phyloP scores from a whole-genome alignment of 2,888 invertebrate genomes.

The Petrophora chlorosata region DNA sequence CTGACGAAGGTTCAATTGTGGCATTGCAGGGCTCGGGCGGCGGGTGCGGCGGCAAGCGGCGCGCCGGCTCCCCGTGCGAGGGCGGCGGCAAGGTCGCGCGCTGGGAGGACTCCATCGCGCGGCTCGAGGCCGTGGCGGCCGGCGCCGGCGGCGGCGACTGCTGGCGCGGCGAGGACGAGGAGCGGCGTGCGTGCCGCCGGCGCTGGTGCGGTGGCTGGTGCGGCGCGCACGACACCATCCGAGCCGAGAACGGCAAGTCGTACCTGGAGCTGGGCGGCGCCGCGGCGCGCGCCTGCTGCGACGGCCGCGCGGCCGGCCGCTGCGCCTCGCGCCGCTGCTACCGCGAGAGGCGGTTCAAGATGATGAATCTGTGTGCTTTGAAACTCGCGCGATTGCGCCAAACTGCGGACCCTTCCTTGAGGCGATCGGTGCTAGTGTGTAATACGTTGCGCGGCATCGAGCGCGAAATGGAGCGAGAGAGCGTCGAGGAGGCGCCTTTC shows the following conservation, averaged over 20 bases:
- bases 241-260: slow-evolving; percentile 95
- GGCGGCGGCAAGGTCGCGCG: slow-evolving; percentile 80
- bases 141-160: slow-evolving; percentile 85
- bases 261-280: slow-evolving; percentile 93
- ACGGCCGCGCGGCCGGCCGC: slow-evolving; percentile 88
- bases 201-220: slow-evolving; percentile 83
- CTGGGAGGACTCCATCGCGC: slow-evolving; percentile 80
- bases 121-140: slow-evolving; percentile 83
- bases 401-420: slow-evolving; percentile 94
- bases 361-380: slow-evolving; percentile 95
- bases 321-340: slow-evolving; percentile 92
- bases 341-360: slow-evolving; percentile 92
- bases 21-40: slow-evolving; percentile 79
- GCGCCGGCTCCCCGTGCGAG: slow-evolving; percentile 78
- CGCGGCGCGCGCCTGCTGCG: slow-evolving; percentile 90
- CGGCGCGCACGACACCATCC: slow-evolving; percentile 90
- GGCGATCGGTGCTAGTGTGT: slow-evolving; percentile 96
- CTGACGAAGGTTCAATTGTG: slow-evolving; percentile 32
- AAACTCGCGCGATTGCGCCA: slow-evolving; percentile 94
- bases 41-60: slow-evolving; percentile 82
- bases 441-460: slow-evolving; percentile 95
- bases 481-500: slow-evolving; percentile 81
- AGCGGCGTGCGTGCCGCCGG: slow-evolving; percentile 80
- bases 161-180: slow-evolving; percentile 83
- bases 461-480: slow-evolving; percentile 92